Evolutionary conservation across 2,113 vertebrate genomes (phyloP).

Genomic region (Polyodon spathula): DNA sequence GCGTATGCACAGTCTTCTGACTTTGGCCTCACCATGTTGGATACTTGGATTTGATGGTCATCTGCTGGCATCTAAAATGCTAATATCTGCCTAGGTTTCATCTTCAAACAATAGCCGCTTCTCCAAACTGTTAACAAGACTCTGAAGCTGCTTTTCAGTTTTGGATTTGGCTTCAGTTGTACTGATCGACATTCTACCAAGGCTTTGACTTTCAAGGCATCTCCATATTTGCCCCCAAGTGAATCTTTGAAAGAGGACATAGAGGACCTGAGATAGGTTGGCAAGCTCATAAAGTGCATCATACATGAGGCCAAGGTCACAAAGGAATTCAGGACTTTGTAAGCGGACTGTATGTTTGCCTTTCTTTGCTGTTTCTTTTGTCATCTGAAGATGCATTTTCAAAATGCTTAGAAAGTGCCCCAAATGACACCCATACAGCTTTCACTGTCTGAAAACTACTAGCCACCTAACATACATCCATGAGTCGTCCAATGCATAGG

Average conservation of each 20-base stretch:
- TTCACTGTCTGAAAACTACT: conserved; percentile 23
- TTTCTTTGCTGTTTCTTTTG: conserved; percentile 20
- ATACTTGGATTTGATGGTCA: no score
- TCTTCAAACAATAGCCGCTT: conserved; percentile 18
- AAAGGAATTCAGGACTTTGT: conserved; percentile 15
- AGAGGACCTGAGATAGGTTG: conserved; percentile 26
- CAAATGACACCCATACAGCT: conserved; percentile 24
- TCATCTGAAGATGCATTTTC: conserved; percentile 20
- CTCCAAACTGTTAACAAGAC: conserved; percentile 22
- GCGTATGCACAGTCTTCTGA: no score
- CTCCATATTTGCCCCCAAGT: conserved; percentile 18
- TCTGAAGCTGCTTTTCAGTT: conserved; percentile 26
- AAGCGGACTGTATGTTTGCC: conserved; percentile 18
- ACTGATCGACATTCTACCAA: conserved; percentile 15
- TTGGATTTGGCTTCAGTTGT: conserved; percentile 19
- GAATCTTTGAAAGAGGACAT: conserved; percentile 26
- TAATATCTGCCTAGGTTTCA: no score
- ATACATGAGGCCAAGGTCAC: conserved; percentile 25
- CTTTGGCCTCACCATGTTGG: no score
- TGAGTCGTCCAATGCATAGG: background rate
- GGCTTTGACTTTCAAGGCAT: conserved; percentile 16
- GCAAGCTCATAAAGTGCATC: conserved; percentile 20
- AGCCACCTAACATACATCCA: conserved; percentile 19
- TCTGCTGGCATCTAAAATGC: no score
- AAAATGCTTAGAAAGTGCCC: conserved; percentile 26